These are phyloP conservation scores for Eupithecia abbreviata DNA, from an alignment of 2,888 invertebrate species.

Conservation along the genomic window DNA sequence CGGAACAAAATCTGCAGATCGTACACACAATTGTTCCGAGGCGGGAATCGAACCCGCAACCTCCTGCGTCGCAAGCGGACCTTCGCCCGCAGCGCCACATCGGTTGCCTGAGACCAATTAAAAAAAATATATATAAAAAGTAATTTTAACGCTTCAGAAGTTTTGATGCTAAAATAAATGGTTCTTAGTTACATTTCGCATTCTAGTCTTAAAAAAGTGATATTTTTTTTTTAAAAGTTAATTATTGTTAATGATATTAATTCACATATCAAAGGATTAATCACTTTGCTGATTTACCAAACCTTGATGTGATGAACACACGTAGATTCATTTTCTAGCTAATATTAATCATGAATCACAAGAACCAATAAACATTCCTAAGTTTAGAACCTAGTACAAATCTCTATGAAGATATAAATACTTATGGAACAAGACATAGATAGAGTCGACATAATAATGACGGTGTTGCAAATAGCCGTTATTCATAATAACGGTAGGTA, in stretches of 20 bases:
- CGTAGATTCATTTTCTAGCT: background rate
- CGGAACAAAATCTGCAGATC: no score
- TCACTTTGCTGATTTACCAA: background rate
- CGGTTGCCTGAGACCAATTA: no score
- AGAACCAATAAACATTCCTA: conserved; percentile 1
- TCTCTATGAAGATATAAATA: background rate
- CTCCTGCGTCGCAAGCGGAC: no score
- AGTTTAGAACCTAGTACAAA: background rate
- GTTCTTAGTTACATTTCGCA: no score
- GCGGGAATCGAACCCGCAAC: no score
- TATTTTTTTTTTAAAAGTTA: no score
- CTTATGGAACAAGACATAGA: background rate
- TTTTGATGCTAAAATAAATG: no score
- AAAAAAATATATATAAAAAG: no score
- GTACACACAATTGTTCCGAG: no score
- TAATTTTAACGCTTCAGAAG: no score
- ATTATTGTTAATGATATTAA: background rate
- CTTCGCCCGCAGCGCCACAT: no score
- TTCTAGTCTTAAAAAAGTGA: no score
- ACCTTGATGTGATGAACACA: background rate
- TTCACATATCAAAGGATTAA: background rate
- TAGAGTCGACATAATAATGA: background rate
- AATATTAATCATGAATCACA: background rate
- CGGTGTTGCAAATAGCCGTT: background rate
- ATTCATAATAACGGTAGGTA: background rate